Conservation (phyloP, 64 coral and sea anemone species). For the Porites australiensis region DNA sequence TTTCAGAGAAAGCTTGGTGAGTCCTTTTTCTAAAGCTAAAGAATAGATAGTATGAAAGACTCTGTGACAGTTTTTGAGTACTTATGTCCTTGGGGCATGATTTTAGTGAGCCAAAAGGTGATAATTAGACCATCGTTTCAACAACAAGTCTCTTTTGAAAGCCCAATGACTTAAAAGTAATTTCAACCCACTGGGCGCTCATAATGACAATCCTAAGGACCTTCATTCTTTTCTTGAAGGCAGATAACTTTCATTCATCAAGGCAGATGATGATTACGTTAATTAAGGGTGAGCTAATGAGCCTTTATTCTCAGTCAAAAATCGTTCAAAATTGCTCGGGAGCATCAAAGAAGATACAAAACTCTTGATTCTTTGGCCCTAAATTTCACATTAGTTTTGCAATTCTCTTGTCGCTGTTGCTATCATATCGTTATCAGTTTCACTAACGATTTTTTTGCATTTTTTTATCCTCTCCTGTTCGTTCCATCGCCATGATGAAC, state of each 20-base stretch:
- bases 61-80: conserved; percentile 18
- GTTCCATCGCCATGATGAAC: no score
- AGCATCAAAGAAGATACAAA: no score
- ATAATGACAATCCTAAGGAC: background rate
- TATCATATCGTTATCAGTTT: no score
- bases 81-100: conserved; percentile 29
- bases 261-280: no score
- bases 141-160: background rate
- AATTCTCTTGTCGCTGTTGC: no score
- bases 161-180: background rate
- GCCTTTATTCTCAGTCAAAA: no score
- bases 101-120: background rate
- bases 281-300: no score
- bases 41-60: background rate
- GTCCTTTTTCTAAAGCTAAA: background rate
- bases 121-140: conserved; percentile 5
- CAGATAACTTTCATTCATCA: background rate
- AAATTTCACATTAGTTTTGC: no score
- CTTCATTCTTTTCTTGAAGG: background rate
- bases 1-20: background rate
- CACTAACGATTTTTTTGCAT: no score
- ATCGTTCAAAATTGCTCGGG: no score
- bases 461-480: no score
- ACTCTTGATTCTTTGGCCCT: no score
- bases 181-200: background rate